Evolutionary conservation across 1,140 invertebrate species (phyloP), one percentile per base, ranked within the genome.

Genomic region (Marisa cornuarietis): DNA sequence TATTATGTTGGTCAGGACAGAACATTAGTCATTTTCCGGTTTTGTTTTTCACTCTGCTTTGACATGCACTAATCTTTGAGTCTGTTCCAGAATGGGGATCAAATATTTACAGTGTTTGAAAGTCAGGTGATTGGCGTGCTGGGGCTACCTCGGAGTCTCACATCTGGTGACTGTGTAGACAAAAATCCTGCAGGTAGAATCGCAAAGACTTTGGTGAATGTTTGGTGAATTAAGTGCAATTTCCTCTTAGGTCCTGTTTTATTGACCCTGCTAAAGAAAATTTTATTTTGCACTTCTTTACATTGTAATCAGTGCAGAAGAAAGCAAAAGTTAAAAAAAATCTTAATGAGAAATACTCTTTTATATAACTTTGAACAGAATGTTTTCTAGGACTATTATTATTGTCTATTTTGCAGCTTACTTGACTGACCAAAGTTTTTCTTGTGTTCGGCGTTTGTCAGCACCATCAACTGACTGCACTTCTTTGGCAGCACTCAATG

Each of bases 31-130:
- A 42, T 42, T 42, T 42, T 42, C 3, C 31, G 6, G 6, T 42
- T 42, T 42, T 42, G 31, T 42, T 42, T 42, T 42, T 42, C 6
- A 6, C 31, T 4, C 31, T 42, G 2, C 31, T 42, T 42, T 42
- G 31, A 42, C 31, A 42, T 42, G 31, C 6, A 6, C 31, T 42
- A 42, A 42, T 42, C 31, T 42, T 42, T 58, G 54, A 18, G 16
- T 58, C 11, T 58, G 54, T 77, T 82, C 42, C 78, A 88, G 87
- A 82, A 73, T 78, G 87, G 87, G 18, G 86, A 87, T 62, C 83
- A 84, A 20, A 82, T 88, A 2, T 85, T 83, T 73, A 80, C 84
- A 54, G 85, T 88, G 42, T 87, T 83, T 69, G 71, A 81, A 51
- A 84, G 68, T 24, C 65, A 76, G 13, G 80, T 80, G 0, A 71